Evolutionary conservation across 2,113 vertebrate genomes (phyloP).

Genomic region (Origma solitaria): DNA sequence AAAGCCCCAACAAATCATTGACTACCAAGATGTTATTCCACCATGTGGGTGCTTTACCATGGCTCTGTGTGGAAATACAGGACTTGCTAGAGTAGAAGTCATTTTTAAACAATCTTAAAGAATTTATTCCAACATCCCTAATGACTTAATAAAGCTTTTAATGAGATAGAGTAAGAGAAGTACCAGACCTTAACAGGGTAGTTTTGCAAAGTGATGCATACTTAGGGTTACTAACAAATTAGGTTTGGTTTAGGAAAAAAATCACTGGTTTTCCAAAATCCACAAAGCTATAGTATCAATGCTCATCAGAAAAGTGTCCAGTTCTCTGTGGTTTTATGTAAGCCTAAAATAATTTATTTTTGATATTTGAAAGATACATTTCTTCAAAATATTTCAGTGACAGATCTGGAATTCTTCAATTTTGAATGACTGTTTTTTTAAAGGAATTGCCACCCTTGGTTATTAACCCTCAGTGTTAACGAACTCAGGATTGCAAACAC

Average conservation of each 20-base stretch:
- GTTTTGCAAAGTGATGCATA: neutral
- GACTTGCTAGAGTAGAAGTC: neutral
- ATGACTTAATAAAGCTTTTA: neutral
- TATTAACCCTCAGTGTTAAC: conserved; percentile 35
- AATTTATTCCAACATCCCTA: neutral
- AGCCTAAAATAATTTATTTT: neutral
- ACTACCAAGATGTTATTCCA: neutral
- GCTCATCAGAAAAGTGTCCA: neutral
- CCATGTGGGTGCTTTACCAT: neutral
- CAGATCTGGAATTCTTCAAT: neutral
- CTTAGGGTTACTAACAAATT: neutral
- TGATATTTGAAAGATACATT: neutral
- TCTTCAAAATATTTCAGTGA: conserved; percentile 16
- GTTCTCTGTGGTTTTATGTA: neutral
- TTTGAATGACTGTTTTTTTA: conserved; percentile 1
- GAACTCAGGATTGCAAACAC: conserved; percentile 13
- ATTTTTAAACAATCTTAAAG: neutral
- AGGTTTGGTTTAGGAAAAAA: neutral
- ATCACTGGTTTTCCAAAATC: neutral
- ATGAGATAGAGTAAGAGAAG: neutral
- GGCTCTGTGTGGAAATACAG: neutral
- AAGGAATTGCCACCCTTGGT: conserved; percentile 38
- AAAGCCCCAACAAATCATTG: neutral
- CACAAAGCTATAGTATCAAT: neutral
- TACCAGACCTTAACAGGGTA: neutral